Base-by-base conservation (phyloP, 2,113 vertebrate species). In the Neoarius graeffei region DNA sequence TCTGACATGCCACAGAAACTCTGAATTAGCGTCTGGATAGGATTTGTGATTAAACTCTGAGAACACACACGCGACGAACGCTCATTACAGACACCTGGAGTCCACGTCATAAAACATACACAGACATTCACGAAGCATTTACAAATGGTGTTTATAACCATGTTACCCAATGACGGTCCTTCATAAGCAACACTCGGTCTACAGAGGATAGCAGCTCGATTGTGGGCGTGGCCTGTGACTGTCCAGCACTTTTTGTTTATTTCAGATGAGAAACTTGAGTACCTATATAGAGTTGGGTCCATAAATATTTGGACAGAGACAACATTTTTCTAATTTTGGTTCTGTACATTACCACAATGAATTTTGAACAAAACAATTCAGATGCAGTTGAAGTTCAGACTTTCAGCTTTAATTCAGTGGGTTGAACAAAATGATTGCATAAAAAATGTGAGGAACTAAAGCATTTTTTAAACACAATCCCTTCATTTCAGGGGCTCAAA, bases 1-100 rank as follows among this genome's bases (percentile, higher is more conserved):
- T 95, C 98, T 99, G 94, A 73, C 52, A 83, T 9, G 23, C 57
- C 20, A 60, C 73, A 73, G 20, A 73, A 17, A 35, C 56, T 42
- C 17, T 19, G 7, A 35, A 6, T 81, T 19, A 59, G 25, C 2
- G 2, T 20, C 5, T 13, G 17, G 35, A 7, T 19, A 7, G 17
- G 30, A 73, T 3, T 8, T 30, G 35, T 7, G 30, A 15, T 17
- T 30, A 35, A 14, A 20, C 3, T 74, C 76, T 56, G n/a, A 30
- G 27, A 7, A 56, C 52, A 52, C 30, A 11, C 1, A 6, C n/a
- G n/a, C n/a, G 4, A 7, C 8, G 27, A 42, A 74, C 11, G 19
- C 71, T 50, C 23, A 74, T 11, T 20, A 71, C 3, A 42, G 7
- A 73, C 30, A 67, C 66, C 25, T 66, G 64, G 25, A 66, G n/a